phyloP scores from a whole-genome alignment of 1,140 invertebrate genomes.

The Pseudomyrmex concolor region DNA sequence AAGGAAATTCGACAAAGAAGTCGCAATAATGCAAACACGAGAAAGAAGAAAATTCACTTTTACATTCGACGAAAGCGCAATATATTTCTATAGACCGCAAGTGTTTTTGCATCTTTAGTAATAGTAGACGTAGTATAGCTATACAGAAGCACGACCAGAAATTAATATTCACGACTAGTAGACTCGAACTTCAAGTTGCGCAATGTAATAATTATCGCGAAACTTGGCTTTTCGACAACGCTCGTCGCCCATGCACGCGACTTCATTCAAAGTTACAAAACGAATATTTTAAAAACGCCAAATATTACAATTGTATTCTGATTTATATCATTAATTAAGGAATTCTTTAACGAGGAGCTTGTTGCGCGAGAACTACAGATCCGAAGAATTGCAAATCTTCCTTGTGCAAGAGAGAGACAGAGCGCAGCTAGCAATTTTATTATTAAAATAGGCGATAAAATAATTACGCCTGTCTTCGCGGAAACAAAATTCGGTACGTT shows the following conservation, averaged over 20 bases:
- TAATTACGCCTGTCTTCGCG: constrained; percentile 1
- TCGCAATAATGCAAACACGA: constrained; percentile 14
- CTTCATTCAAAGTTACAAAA: constrained; percentile 40
- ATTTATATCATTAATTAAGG: constrained; percentile 51
- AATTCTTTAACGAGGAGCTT: constrained; percentile 14
- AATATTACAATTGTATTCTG: neutral
- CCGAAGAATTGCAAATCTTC: constrained; percentile 26
- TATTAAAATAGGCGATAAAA: constrained; percentile 45
- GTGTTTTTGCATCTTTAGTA: no score
- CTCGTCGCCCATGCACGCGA: constrained; percentile 1
- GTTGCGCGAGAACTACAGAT: neutral
- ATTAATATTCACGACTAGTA: constrained; percentile 29
- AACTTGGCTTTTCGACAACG: constrained; percentile 13
- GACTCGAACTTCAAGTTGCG: constrained; percentile 16
- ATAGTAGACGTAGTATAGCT: neutral
- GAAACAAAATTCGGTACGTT: neutral
- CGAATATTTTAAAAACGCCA: constrained; percentile 47
- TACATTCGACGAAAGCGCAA: no score
- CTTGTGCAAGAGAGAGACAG: neutral
- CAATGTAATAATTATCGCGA: constrained; percentile 49
- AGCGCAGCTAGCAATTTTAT: constrained; percentile 37
- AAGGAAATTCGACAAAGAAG: neutral
- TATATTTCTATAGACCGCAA: no score
- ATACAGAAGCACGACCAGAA: neutral
- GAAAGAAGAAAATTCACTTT: constrained; percentile 9